These are phyloP conservation scores for Chirona hameri DNA, from an alignment of 2,888 invertebrate species.

Conservation along the genomic window DNA sequence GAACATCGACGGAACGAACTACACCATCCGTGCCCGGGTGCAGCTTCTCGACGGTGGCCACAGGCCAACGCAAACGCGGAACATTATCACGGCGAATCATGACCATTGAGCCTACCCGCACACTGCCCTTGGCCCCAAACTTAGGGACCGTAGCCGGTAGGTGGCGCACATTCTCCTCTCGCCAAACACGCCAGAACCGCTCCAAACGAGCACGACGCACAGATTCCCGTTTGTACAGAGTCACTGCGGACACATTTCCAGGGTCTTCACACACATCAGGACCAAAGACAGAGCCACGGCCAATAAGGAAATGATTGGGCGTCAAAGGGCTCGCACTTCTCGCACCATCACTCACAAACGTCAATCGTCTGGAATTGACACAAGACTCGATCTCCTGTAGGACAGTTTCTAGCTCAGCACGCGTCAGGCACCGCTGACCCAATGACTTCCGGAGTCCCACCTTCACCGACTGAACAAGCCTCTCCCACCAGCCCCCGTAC, in stretches of 20 bases:
- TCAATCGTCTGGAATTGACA: conserved; percentile 33
- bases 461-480: background rate
- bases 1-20: background rate
- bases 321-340: conserved; percentile 22
- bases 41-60: background rate
- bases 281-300: background rate
- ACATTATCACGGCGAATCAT: background rate
- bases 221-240: background rate
- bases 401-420: conserved; percentile 30
- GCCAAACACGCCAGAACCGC: background rate
- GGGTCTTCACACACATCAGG: background rate
- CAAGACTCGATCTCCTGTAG: conserved; percentile 31
- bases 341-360: conserved; percentile 31
- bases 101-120: background rate
- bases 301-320: conserved; percentile 31
- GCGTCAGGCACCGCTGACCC: conserved; percentile 4
- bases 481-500: background rate
- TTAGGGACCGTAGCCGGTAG: background rate
- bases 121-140: background rate
- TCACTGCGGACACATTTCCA: background rate
- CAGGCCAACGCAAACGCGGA: background rate
- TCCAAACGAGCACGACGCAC: background rate
- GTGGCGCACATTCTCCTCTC: background rate
- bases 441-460: conserved; percentile 31
- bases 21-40: background rate